Evolutionary conservation across 2,888 invertebrate species (phyloP).

Genomic region (Pollenia griseotomentosa): DNA sequence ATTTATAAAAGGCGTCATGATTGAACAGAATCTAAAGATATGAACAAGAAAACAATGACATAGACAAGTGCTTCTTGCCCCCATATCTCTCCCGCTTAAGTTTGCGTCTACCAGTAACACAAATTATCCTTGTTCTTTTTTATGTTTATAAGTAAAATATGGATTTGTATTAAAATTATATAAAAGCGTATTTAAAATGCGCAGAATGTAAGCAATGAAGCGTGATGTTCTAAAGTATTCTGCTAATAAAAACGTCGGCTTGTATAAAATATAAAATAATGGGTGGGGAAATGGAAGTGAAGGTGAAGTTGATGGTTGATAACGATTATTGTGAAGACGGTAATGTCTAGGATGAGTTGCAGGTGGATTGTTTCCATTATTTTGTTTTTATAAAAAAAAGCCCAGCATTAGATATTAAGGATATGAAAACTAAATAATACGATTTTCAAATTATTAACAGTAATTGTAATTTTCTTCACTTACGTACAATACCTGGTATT

Average conservation of each 20-base stretch:
- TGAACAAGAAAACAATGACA: constrained; percentile 47
- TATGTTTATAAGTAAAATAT: neutral
- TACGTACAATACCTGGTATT: constrained; percentile 16
- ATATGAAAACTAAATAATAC: neutral
- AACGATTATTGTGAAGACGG: constrained; percentile 22
- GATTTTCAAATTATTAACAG: neutral
- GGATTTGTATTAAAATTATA: constrained; percentile 27
- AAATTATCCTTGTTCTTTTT: constrained; percentile 15
- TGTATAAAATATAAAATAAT: constrained; percentile 70
- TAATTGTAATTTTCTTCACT: constrained; percentile 52
- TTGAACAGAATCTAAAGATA: constrained; percentile 14
- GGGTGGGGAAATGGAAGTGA: constrained; percentile 67
- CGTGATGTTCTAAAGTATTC: constrained; percentile 61
- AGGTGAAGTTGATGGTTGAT: constrained; percentile 47
- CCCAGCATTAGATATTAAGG: neutral
- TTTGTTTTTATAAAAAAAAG: neutral
- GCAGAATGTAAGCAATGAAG: constrained; percentile 67
- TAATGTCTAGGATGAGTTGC: constrained; percentile 15
- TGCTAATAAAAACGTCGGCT: constrained; percentile 68
- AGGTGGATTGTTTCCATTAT: constrained; percentile 19
- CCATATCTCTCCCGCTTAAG: neutral
- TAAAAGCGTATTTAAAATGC: constrained; percentile 23
- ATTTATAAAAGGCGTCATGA: constrained; percentile 22
- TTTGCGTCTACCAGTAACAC: neutral
- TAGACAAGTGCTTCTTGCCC: constrained; percentile 15